A percentile compares a stretch with the other conserved stretches of the same genome.
phyloP scores from a whole-genome alignment of 2,888 invertebrate species.

The Dryadula phaetusa region DNA sequence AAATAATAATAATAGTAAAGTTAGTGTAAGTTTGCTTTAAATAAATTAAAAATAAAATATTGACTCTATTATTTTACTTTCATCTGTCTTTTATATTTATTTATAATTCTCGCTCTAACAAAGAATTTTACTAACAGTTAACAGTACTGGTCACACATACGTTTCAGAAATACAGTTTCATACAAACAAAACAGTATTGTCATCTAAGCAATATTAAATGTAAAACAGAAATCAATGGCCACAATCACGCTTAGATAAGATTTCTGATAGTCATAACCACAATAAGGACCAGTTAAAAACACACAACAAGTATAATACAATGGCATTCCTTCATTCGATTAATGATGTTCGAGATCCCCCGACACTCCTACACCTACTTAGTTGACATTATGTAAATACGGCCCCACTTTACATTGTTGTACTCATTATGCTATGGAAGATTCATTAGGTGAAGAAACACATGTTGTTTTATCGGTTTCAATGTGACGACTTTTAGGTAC shows the following conservation, averaged over 20 bases:
- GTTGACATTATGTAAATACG: conserved; percentile 84
- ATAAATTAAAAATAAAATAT: too few relatives aligned
- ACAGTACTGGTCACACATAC: background rate
- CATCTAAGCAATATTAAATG: background rate
- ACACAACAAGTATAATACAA: conserved; percentile 78
- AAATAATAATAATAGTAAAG: too few relatives aligned
- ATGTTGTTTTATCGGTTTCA: conserved; percentile 80
- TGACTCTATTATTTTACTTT: too few relatives aligned
- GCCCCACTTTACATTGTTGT: conserved; percentile 81
- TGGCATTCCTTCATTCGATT: conserved; percentile 81
- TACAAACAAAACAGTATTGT: background rate
- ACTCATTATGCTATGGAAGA: conserved; percentile 81
- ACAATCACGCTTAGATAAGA: conserved; percentile 21
- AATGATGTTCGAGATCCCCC: conserved; percentile 71
- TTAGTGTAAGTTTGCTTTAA: too few relatives aligned
- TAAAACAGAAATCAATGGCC: conserved; percentile 11
- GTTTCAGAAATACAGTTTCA: background rate
- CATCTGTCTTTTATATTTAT: too few relatives aligned
- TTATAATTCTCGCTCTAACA: too few relatives aligned
- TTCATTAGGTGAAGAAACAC: conserved; percentile 85
- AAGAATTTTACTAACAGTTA: too few relatives aligned
- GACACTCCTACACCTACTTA: conserved; percentile 82
- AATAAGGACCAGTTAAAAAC: conserved; percentile 67
- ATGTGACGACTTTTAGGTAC: conserved; percentile 51
- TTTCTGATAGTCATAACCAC: conserved; percentile 61